Evolutionary conservation across 1,140 invertebrate species (phyloP), one percentile per base, ranked within the genome.

Genomic region (Drosophila neocordata): DNA sequence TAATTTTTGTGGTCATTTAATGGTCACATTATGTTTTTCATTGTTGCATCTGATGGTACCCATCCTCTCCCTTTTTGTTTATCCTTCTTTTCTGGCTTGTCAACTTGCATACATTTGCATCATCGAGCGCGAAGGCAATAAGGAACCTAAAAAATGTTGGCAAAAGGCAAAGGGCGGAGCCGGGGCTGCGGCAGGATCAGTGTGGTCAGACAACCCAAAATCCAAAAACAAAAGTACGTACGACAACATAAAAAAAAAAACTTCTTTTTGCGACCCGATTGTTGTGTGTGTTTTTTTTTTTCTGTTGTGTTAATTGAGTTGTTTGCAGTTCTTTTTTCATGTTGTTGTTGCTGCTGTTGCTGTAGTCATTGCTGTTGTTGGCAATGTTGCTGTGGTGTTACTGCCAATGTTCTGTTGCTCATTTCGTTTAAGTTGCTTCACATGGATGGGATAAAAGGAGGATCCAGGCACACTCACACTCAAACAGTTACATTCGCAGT

Each of bases 271-370:
- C 65, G 38, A 56, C 76, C 77, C 69, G 44, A 59, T 73, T 73
- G 35, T 27, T 55, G 65, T 37, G 55, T 77, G 66, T n/a, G 8
- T 38, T 0, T 38, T 1, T 38, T 1, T n/a, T n/a, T n/a, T 38
- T n/a, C 6, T 74, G 67, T 78, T 74, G 79, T 83, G 75, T 82
- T 82, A 82, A 82, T 83, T 82, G 79, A 79, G 71, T 75, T 83
- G 79, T 83, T 83, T 70, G 79, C 71, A 55, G 75, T 41, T 55
- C 69, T 53, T 66, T 66, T 62, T 35, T 80, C 77, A 57, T 70
- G 63, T 69, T 80, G 76, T 53, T 58, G 13, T 63, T 58, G 31
- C 4, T 24, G 20, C 37, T 58, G 31, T 5, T 24, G 20, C 37
- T 24, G 22, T 4, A 2, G 22, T 4, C 4, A 4, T 24, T 24